Conservation (phyloP, 2,888 invertebrate species). For the Parelbella ahira region DNA sequence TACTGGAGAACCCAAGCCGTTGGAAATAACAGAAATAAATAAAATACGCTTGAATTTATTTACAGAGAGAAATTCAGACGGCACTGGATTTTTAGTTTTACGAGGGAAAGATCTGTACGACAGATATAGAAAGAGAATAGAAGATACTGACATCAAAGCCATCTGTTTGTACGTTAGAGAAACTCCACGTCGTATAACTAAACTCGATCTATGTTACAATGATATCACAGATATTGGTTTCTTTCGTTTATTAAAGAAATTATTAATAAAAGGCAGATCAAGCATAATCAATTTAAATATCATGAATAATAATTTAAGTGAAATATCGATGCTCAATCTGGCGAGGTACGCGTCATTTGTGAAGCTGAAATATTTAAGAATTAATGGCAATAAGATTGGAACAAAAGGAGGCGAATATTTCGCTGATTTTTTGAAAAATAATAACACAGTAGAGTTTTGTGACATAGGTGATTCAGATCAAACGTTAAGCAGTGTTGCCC, state of each 20-base stretch:
- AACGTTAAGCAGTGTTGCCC: conserved; percentile 77
- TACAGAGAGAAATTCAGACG: conserved; percentile 78
- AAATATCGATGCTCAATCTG: conserved; percentile 55
- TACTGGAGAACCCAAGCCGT: conserved; percentile 38
- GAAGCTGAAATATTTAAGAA: conserved; percentile 68
- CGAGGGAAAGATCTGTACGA: conserved; percentile 73
- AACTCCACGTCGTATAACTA: conserved; percentile 62
- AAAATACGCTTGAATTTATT: conserved; percentile 56
- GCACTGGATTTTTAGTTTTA: conserved; percentile 70
- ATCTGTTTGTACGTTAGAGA: conserved; percentile 69
- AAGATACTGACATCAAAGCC: conserved; percentile 68
- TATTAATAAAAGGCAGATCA: conserved; percentile 64
- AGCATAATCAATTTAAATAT: conserved; percentile 76
- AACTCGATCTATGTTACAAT: conserved; percentile 79
- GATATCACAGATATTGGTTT: conserved; percentile 76
- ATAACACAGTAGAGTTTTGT: conserved; percentile 63
- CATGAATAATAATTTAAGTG: conserved; percentile 77
- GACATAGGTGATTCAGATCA: conserved; percentile 82
- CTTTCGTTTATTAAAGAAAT: conserved; percentile 56
- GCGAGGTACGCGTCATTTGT: conserved; percentile 57
- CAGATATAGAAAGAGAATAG: conserved; percentile 63
- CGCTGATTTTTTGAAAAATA: conserved; percentile 68
- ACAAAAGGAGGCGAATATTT: conserved; percentile 72
- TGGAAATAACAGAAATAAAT: conserved; percentile 46
- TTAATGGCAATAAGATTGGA: conserved; percentile 82